Evolutionary conservation across 1,140 invertebrate species (phyloP), one percentile per base, ranked within the genome.

Genomic region (Calliphora vicina): DNA sequence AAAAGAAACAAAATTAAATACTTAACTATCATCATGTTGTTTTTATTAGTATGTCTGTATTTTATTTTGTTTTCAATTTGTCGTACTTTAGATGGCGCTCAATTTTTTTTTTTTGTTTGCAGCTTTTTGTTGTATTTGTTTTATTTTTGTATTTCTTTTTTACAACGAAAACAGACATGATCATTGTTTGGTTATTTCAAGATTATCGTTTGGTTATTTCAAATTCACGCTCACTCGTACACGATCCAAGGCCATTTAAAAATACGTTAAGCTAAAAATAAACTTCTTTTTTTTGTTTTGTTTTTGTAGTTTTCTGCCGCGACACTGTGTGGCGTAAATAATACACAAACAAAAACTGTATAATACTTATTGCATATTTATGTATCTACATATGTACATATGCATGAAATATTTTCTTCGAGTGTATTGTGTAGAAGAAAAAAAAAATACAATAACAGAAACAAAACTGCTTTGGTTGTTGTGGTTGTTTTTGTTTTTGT

Each of bases 211-310:
- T 57, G 50, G 50, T 57, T 73, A 17, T 73, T 35, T 73, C 12
- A 26, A 73, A 57, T 29, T 61, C 35, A 20, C 81, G 20, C 81
- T 23, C 26, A 71, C 20, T 42, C 25, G 80, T 42, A 80, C 76
- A 43, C 26, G 82, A 83, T 80, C 84, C 87, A 88, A 88, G 87
- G 87, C 84, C 87, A 88, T 87, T 88, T 88, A 88, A 87, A 88
- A 88, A 88, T 88, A 88, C 83, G 83, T 80, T 57, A 42, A 84
- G 84, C 87, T 88, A 88, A 88, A 88, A 88, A 88, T 88, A 88
- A 6, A 17, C 23, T 17, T 27, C 20, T 50, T 50, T 35, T 35
- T 35, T 35, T 35, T 35, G 35, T 35, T 35, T 35, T 35, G 42
- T 42, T 50, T 15, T 57, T 57, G 15, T 57, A n/a, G n/a, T n/a